Conservation (phyloP, 2,797 vertebrate species). For the Macroramphosus scolopax region DNA sequence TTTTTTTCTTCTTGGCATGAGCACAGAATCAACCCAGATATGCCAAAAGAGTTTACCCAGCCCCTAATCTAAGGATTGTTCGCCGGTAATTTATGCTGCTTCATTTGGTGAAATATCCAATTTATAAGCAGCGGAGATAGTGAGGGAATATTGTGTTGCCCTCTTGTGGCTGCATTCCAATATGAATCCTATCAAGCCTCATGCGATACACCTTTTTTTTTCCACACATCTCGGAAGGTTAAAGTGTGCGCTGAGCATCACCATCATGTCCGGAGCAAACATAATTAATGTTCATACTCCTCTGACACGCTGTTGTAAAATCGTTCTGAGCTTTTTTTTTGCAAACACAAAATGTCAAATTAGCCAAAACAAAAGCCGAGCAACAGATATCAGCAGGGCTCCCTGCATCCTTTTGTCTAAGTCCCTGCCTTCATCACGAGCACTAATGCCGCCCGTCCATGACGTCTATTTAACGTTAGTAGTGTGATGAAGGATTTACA, state of each 20-base stretch:
- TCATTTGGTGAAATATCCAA: conserved; percentile 37
- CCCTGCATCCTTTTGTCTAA: conserved; percentile 4
- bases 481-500: conserved; percentile 7
- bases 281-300: neutral
- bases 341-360: neutral
- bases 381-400: conserved; percentile 12
- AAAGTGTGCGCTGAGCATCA: neutral
- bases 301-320: neutral
- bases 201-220: neutral
- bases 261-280: conserved; percentile 4
- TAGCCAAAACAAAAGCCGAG: conserved; percentile 12
- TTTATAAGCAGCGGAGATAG: conserved; percentile 13
- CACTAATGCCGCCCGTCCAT: conserved; percentile 9
- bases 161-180: conserved; percentile 44
- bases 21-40: conserved; percentile 35
- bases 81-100: conserved; percentile 36
- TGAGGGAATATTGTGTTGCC: conserved; percentile 36
- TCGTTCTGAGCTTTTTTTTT: neutral
- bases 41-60: conserved; percentile 33
- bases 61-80: conserved; percentile 51
- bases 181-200: conserved; percentile 13
- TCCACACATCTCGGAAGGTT: neutral
- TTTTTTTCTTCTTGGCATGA: conserved; percentile 13
- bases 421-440: neutral
- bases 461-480: conserved; percentile 2